These are phyloP conservation scores for Azemiops feae DNA, from an alignment of 2,113 vertebrate species.

Conservation along the genomic window DNA sequence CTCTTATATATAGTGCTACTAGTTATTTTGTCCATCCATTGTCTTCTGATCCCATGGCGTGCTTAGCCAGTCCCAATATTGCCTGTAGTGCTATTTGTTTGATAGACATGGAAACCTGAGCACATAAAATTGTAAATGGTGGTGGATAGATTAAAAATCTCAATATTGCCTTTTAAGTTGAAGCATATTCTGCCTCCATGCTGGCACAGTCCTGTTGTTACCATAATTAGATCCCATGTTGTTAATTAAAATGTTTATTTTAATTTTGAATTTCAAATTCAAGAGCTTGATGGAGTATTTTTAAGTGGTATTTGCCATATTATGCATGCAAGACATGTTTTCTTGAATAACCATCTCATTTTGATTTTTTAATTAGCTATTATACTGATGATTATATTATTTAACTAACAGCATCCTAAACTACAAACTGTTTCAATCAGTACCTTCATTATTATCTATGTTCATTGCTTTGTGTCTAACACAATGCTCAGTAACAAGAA, in stretches of 20 bases:
- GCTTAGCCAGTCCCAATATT: not conserved
- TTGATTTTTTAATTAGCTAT: not conserved
- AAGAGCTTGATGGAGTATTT: constrained; percentile 5
- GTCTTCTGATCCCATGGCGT: not conserved
- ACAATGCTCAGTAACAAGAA: constrained; percentile 49
- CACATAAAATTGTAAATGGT: not conserved
- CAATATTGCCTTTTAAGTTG: not conserved
- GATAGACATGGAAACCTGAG: not conserved
- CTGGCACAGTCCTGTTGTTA: not conserved
- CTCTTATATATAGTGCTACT: not conserved
- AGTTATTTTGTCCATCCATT: not conserved
- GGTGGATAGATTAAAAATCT: not conserved
- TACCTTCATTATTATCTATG: constrained; percentile 60
- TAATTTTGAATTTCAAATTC: not conserved
- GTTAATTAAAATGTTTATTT: not conserved
- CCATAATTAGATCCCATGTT: not conserved
- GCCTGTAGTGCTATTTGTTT: not conserved
- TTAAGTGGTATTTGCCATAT: not conserved
- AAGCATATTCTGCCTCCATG: not conserved
- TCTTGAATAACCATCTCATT: constrained; percentile 8
- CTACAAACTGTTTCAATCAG: constrained; percentile 62
- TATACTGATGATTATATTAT: not conserved
- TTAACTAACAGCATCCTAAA: constrained; percentile 52
- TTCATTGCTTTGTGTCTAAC: constrained; percentile 61
- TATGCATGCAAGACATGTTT: constrained; percentile 4